Conservation (phyloP, 2,797 vertebrate genomes). For the Microcaecilia unicolor region DNA sequence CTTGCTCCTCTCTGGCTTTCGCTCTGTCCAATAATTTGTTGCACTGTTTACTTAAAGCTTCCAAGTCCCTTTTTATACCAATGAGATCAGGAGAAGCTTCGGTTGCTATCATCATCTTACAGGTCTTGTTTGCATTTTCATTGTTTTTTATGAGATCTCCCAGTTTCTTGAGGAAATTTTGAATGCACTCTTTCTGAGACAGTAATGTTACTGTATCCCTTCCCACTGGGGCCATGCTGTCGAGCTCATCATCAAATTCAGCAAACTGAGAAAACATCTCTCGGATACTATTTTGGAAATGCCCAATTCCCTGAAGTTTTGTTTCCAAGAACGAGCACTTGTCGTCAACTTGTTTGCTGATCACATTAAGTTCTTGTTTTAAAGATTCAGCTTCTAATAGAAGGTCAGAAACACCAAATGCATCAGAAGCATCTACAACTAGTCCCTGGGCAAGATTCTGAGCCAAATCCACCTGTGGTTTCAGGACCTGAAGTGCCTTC, state of each 20-base stretch:
- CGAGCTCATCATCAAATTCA: conserved; percentile 91
- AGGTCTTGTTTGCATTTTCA: conserved; percentile 72
- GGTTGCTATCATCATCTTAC: conserved; percentile 82
- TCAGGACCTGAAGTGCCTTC: conserved; percentile 70
- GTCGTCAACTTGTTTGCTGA: conserved; percentile 71
- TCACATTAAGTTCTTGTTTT: conserved; percentile 60
- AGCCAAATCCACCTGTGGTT: conserved; percentile 68
- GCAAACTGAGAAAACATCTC: conserved; percentile 90
- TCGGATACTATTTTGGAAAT: conserved; percentile 90
- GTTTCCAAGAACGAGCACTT: conserved; percentile 77
- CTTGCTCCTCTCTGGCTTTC: conserved; percentile 68
- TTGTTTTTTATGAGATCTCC: conserved; percentile 75
- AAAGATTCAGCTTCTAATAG: conserved; percentile 74
- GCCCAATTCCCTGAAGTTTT: conserved; percentile 90
- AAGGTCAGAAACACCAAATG: conserved; percentile 75
- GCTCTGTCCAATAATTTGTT: conserved; percentile 87
- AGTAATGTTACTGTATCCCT: conserved; percentile 62
- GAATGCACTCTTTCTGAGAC: conserved; percentile 66
- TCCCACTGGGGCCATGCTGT: conserved; percentile 79
- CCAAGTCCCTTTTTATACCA: conserved; percentile 86
- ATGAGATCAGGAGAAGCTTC: conserved; percentile 84
- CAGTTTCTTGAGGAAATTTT: conserved; percentile 70
- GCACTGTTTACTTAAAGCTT: conserved; percentile 88
- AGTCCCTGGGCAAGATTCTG: conserved; percentile 74
- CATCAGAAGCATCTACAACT: conserved; percentile 71